Percentiles rank a stretch among this genome's conserved stretches.
These are phyloP conservation scores for Spodoptera frugiperda DNA, from an alignment of 1,140 invertebrate genomes.

Conservation along the genomic window DNA sequence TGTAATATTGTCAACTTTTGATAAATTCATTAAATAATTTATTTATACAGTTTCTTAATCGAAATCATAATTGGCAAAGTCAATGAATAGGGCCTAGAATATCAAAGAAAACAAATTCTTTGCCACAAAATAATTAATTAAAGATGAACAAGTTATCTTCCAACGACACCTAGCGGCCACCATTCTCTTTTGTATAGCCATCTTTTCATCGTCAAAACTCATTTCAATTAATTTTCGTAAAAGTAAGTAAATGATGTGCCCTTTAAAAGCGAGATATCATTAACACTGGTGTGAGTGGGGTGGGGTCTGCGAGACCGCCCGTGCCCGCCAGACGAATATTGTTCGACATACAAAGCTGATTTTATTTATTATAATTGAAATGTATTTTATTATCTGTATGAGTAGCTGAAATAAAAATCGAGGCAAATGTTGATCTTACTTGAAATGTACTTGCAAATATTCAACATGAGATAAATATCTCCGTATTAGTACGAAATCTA, in stretches of 20 bases:
- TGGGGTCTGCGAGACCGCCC: not conserved
- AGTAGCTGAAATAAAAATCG: slow-evolving; percentile 3
- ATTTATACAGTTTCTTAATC: slow-evolving; percentile 74
- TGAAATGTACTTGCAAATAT: too few relatives aligned
- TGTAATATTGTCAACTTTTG: slow-evolving; percentile 31
- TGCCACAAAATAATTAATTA: slow-evolving; percentile 83
- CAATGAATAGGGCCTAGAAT: slow-evolving; percentile 69
- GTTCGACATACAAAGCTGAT: slow-evolving; percentile 33
- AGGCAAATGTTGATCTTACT: too few relatives aligned
- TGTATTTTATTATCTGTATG: not conserved
- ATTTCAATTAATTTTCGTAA: slow-evolving; percentile 85
- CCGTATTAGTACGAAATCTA: too few relatives aligned
- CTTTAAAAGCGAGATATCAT: slow-evolving; percentile 84
- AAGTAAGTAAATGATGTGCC: slow-evolving; percentile 85
- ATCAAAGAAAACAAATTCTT: slow-evolving; percentile 78
- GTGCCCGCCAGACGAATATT: slow-evolving; percentile 41
- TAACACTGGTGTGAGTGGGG: slow-evolving; percentile 69
- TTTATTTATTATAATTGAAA: not conserved
- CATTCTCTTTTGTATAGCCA: slow-evolving; percentile 78
- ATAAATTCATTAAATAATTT: slow-evolving; percentile 51
- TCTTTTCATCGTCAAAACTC: slow-evolving; percentile 85
- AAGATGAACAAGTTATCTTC: slow-evolving; percentile 83
- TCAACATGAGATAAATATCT: not conserved
- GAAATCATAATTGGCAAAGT: slow-evolving; percentile 74
- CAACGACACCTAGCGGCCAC: slow-evolving; percentile 80